Evolutionary conservation across 2,888 invertebrate species (phyloP).

Genomic region (Ophraella communa): DNA sequence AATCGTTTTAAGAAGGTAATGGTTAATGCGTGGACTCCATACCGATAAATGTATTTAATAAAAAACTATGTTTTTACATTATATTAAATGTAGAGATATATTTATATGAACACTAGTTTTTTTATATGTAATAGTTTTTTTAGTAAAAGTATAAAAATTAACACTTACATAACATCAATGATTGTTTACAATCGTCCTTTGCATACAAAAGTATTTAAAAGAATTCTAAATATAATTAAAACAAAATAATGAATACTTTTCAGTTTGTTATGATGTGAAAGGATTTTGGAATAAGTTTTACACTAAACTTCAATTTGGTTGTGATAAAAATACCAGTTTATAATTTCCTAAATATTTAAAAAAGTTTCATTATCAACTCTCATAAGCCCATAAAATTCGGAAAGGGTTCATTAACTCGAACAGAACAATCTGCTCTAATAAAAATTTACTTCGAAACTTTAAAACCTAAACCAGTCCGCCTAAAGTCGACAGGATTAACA

Average conservation of each 20-base stretch:
- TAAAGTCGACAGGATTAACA: slow-evolving; percentile 12
- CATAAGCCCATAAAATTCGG: background rate
- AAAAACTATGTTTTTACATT: background rate
- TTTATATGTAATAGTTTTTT: no score
- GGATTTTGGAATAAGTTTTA: no score
- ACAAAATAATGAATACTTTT: no score
- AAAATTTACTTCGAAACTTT: slow-evolving; percentile 8
- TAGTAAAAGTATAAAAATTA: no score
- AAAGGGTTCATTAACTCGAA: slow-evolving; percentile 3
- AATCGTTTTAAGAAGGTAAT: background rate
- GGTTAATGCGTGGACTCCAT: background rate
- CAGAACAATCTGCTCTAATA: slow-evolving; percentile 1
- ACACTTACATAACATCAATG: no score
- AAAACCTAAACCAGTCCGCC: slow-evolving; percentile 1
- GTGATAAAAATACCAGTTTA: no score
- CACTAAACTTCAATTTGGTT: no score
- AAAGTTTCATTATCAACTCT: background rate
- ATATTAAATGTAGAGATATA: background rate
- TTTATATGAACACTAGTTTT: no score
- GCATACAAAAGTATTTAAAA: no score
- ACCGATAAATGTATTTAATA: background rate
- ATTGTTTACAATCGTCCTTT: no score
- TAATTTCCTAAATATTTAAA: background rate
- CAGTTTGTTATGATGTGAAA: no score
- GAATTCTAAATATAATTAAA: no score